These are phyloP conservation scores for Muscicapa adusta DNA, from an alignment of 2,113 vertebrate genomes.

Conservation along the genomic window DNA sequence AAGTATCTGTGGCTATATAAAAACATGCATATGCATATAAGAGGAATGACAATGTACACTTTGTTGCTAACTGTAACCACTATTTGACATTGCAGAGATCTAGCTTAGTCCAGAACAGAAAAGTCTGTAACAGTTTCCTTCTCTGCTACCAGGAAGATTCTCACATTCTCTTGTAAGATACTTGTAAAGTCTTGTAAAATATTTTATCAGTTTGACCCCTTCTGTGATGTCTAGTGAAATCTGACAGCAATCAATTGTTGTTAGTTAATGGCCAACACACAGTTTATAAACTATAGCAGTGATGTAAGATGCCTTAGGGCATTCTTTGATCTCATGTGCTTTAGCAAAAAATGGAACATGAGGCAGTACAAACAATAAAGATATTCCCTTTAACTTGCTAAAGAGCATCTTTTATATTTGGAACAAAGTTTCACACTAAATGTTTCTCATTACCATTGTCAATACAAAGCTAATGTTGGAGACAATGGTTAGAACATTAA, in stretches of 20 bases:
- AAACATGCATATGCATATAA: background rate
- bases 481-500: conserved; percentile 47
- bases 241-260: background rate
- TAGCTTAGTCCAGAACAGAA: background rate
- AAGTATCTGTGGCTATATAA: background rate
- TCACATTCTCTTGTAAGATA: background rate
- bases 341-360: background rate
- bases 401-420: background rate
- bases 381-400: background rate
- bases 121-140: background rate
- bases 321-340: background rate
- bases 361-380: background rate
- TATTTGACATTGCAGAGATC: background rate
- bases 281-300: background rate
- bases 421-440: background rate
- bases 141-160: background rate
- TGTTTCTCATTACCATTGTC: conserved; percentile 7
- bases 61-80: background rate
- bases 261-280: background rate
- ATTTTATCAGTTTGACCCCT: background rate
- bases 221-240: background rate
- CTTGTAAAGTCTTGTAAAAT: background rate
- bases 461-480: conserved; percentile 18
- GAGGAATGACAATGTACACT: background rate
- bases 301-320: background rate